These are phyloP conservation scores for Poeciliopsis presidionis DNA, from an alignment of 2,797 vertebrate species.

Conservation along the genomic window DNA sequence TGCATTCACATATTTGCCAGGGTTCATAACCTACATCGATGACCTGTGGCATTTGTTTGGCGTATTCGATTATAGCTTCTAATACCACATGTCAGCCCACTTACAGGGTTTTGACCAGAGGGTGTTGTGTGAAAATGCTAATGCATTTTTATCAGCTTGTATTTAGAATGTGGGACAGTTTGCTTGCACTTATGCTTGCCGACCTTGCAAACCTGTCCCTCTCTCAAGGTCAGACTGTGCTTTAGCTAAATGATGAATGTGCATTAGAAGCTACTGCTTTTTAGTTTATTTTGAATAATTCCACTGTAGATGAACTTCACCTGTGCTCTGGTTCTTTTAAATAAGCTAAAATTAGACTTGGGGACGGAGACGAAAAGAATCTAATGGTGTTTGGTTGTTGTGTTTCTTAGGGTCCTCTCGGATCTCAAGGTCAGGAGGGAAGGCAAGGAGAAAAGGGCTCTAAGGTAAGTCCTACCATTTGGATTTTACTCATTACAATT, in stretches of 20 bases:
- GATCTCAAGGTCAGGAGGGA: constrained; percentile 87
- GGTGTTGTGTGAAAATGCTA: constrained; percentile 61
- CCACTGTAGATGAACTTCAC: neutral
- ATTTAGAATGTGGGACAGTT: constrained; percentile 62
- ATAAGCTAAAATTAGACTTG: neutral
- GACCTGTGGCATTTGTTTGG: constrained; percentile 62
- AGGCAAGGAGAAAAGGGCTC: constrained; percentile 96
- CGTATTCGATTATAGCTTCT: constrained; percentile 65
- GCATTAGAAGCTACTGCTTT: constrained; percentile 15
- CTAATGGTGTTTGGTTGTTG: constrained; percentile 5
- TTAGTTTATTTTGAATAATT: constrained; percentile 18
- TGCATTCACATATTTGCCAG: constrained; percentile 40
- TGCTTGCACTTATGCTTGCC: constrained; percentile 24
- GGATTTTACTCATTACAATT: neutral
- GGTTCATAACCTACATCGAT: constrained; percentile 57
- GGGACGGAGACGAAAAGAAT: neutral
- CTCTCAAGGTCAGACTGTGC: constrained; percentile 50
- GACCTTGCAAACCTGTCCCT: constrained; percentile 15
- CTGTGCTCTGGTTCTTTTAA: neutral
- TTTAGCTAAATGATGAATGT: constrained; percentile 13
- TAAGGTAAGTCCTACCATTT: constrained; percentile 83
- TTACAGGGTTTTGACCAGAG: constrained; percentile 64
- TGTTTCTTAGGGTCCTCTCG: constrained; percentile 85
- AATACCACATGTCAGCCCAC: constrained; percentile 62
- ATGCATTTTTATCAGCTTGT: constrained; percentile 65